phyloP scores from a whole-genome alignment of 2,113 vertebrate species.

The Brachypteracias leptosomus region DNA sequence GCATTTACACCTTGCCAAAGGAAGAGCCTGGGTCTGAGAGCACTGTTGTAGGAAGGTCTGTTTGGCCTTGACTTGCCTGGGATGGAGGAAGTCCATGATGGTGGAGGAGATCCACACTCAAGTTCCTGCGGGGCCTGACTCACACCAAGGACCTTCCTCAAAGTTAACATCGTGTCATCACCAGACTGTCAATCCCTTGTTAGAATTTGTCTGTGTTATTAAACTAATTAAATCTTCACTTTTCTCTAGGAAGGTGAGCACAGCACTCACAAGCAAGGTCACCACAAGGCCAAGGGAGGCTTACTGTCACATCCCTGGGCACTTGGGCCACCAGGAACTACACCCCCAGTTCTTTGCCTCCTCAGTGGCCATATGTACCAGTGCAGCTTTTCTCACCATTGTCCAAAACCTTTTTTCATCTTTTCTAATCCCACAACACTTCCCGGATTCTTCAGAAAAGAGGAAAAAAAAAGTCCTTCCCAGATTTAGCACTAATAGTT shows the following conservation, averaged over 20 bases:
- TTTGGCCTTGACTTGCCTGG: fast-evolving
- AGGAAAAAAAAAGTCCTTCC: neutral
- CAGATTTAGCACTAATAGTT: neutral
- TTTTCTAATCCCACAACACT: neutral
- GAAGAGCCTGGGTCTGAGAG: neutral
- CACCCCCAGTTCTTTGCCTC: neutral
- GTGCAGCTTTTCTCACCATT: neutral
- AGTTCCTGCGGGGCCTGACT: neutral
- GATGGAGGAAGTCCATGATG: fast-evolving
- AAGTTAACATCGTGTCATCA: fast-evolving
- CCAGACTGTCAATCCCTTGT: neutral
- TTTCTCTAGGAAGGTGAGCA: neutral
- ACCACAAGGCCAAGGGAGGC: neutral
- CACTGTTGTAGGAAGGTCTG: neutral
- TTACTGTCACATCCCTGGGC: neutral
- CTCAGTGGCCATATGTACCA: neutral
- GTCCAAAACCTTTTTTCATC: neutral
- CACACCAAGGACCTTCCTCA: neutral
- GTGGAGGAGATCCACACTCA: neutral
- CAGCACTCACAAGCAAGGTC: fast-evolving
- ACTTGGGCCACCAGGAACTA: neutral
- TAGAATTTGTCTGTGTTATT: neutral
- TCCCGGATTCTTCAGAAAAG: neutral
- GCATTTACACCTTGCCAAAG: neutral
- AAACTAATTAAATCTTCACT: neutral